Conservation (phyloP, 2,113 vertebrate species). For the Tachysurus fulvidraco region DNA sequence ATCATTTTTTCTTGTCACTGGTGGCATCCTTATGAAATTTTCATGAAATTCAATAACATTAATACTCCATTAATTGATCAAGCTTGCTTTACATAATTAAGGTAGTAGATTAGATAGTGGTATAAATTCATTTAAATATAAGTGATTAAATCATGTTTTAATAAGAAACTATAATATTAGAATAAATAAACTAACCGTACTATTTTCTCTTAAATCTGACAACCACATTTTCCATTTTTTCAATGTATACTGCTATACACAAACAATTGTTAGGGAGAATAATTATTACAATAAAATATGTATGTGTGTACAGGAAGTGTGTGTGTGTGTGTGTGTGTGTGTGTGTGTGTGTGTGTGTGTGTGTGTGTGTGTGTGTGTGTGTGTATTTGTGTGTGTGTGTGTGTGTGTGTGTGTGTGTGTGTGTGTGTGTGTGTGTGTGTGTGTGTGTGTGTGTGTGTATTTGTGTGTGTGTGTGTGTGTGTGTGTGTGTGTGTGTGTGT, state of each 20-base stretch:
- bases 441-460: not conserved
- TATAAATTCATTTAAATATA: not conserved
- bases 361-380: not conserved
- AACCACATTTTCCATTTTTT: not conserved
- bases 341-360: not conserved
- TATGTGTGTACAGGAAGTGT: too few relatives aligned
- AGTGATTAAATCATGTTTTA: not conserved
- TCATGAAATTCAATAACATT: not conserved
- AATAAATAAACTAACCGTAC: not conserved
- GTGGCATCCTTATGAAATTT: not conserved
- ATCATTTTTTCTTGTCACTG: not conserved
- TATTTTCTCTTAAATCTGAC: not conserved
- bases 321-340: too few relatives aligned
- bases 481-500: not conserved
- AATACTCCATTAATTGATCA: not conserved
- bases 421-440: slow-evolving; percentile 4
- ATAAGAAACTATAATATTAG: not conserved
- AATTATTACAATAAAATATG: too few relatives aligned
- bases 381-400: too few relatives aligned
- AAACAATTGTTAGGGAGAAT: not conserved
- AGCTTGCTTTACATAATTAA: not conserved
- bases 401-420: not conserved
- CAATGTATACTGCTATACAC: too few relatives aligned
- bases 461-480: too few relatives aligned
- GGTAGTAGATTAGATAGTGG: not conserved